Evolutionary conservation across 2,888 invertebrate genomes (phyloP).

Genomic region (Dendrolimus pini): DNA sequence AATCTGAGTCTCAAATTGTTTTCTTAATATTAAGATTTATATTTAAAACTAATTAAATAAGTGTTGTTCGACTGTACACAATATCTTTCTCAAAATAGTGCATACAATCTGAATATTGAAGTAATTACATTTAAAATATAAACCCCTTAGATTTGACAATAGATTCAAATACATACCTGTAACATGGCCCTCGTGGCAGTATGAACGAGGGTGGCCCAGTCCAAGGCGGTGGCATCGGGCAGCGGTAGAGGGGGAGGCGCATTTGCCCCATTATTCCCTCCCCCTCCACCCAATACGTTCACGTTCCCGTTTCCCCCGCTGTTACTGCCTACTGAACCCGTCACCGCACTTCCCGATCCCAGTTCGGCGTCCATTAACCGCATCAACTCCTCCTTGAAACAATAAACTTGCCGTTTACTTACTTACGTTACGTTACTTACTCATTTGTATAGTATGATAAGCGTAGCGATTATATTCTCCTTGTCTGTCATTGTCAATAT

Average conservation of each 20-base stretch:
- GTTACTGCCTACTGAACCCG: slow-evolving; percentile 75
- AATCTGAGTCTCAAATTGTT: too few relatives aligned
- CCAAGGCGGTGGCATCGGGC: slow-evolving; percentile 82
- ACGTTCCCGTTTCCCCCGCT: slow-evolving; percentile 10
- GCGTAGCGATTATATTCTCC: too few relatives aligned
- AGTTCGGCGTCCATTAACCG: slow-evolving; percentile 89
- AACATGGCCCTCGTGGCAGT: slow-evolving; percentile 86
- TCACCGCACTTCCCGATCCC: slow-evolving; percentile 76
- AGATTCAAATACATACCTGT: slow-evolving; percentile 43
- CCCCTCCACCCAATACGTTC: slow-evolving; percentile 2
- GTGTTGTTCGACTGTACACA: too few relatives aligned
- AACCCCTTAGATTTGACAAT: not conserved
- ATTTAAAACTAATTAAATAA: too few relatives aligned
- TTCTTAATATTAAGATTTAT: too few relatives aligned
- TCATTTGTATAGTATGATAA: too few relatives aligned
- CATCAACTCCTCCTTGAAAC: slow-evolving; percentile 88
- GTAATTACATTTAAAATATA: too few relatives aligned
- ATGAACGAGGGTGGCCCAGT: slow-evolving; percentile 88
- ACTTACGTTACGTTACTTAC: too few relatives aligned
- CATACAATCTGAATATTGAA: too few relatives aligned
- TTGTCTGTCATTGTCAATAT: too few relatives aligned
- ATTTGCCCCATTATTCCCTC: slow-evolving; percentile 4
- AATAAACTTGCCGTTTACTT: not conserved
- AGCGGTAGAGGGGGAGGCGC: slow-evolving; percentile 64
- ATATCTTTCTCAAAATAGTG: too few relatives aligned